Evolutionary conservation across 2,113 vertebrate species (phyloP).

Genomic region (Scalopus aquaticus): DNA sequence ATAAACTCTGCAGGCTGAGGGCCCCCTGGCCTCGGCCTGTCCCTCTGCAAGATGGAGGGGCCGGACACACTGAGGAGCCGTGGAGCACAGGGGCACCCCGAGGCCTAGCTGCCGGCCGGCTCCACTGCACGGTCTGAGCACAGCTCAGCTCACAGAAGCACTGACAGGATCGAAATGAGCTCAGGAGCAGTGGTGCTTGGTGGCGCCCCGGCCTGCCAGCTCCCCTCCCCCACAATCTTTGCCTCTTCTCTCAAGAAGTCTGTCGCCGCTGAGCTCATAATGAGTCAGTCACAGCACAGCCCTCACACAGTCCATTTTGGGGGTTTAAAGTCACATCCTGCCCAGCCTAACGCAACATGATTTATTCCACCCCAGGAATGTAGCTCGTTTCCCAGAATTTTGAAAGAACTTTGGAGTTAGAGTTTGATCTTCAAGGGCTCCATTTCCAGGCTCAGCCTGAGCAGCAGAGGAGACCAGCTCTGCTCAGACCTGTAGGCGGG

Average conservation of each 20-base stretch:
- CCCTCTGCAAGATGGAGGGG: not conserved
- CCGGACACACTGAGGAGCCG: not conserved
- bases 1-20: not conserved
- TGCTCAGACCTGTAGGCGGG: not conserved
- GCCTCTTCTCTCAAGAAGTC: constrained; percentile 54
- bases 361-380: constrained; percentile 70
- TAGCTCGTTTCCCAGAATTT: constrained; percentile 70
- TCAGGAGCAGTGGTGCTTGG: not conserved
- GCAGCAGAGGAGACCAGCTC: not conserved
- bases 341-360: constrained; percentile 45
- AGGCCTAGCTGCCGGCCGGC: not conserved
- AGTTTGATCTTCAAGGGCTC: constrained; percentile 42
- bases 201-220: not conserved
- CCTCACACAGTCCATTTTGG: constrained; percentile 37
- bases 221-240: not conserved
- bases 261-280: constrained; percentile 37
- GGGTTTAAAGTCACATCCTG: constrained; percentile 76
- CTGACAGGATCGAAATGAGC: not conserved
- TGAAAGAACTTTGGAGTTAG: constrained; percentile 27
- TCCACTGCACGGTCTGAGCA: not conserved
- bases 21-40: not conserved
- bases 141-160: not conserved
- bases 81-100: no score
- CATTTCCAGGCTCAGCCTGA: not conserved
- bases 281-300: constrained; percentile 57